Conservation (phyloP, 1,140 invertebrate genomes). For the Drosophila pseudoobscura region DNA sequence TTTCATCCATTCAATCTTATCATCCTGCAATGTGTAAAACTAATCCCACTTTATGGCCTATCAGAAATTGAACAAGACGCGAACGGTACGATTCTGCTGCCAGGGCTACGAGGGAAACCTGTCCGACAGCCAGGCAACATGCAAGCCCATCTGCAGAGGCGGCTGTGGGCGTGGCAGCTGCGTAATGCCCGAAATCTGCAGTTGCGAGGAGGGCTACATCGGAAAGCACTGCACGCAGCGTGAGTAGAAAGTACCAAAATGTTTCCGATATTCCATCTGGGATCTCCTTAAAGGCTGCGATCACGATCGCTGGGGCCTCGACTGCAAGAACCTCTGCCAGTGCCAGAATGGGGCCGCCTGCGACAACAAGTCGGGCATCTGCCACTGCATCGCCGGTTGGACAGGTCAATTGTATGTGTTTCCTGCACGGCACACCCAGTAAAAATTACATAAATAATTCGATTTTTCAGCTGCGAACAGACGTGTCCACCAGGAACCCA, state of each 20-base stretch:
- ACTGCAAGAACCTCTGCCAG: constrained; percentile 69
- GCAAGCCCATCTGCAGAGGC: constrained; percentile 76
- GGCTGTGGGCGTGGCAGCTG: constrained; percentile 82
- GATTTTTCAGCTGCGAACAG: constrained; percentile 68
- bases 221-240: constrained; percentile 79
- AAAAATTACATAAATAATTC: background rate
- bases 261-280: background rate
- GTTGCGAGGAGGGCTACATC: constrained; percentile 77
- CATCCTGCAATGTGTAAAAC: too few species aligned
- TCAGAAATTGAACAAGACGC: constrained; percentile 73
- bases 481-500: constrained; percentile 75
- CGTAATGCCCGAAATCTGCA: constrained; percentile 70
- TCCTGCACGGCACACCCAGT: background rate
- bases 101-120: constrained; percentile 79
- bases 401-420: constrained; percentile 70
- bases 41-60: background rate
- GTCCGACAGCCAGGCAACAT: constrained; percentile 73
- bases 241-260: constrained; percentile 38
- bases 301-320: constrained; percentile 81
- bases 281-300: constrained; percentile 57
- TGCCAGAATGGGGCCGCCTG: constrained; percentile 75
- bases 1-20: too few species aligned
- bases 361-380: constrained; percentile 75
- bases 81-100: constrained; percentile 78
- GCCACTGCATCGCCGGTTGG: constrained; percentile 77